phyloP scores from a whole-genome alignment of 2,888 invertebrate species.

The Tenthredo notha region DNA sequence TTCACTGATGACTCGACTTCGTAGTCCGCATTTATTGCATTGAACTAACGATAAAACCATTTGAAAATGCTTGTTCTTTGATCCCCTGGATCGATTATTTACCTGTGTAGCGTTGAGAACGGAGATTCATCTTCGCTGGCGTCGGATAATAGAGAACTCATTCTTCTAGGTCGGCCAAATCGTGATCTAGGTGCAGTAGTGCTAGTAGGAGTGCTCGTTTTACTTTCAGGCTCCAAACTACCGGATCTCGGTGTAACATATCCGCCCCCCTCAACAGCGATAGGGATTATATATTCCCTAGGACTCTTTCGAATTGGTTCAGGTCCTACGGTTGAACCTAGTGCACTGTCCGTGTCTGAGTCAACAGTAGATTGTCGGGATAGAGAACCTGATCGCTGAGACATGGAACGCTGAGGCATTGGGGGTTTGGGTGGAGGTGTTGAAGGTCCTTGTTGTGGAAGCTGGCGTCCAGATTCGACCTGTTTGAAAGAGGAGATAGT shows the following conservation, averaged over 20 bases:
- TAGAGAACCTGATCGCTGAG: constrained; percentile 78
- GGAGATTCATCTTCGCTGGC: constrained; percentile 81
- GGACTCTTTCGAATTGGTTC: constrained; percentile 94
- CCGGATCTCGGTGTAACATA: constrained; percentile 89
- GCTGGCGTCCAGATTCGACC: constrained; percentile 71
- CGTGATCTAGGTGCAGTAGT: constrained; percentile 78
- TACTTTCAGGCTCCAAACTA: constrained; percentile 87
- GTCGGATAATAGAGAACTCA: constrained; percentile 82
- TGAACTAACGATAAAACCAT: background rate
- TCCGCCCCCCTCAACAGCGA: constrained; percentile 94
- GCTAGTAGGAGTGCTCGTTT: constrained; percentile 81
- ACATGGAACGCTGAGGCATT: constrained; percentile 78
- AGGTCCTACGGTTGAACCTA: constrained; percentile 78
- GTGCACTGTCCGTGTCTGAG: constrained; percentile 85
- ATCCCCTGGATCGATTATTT: background rate
- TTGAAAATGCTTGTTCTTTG: background rate
- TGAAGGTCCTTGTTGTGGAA: constrained; percentile 75
- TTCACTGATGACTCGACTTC: background rate
- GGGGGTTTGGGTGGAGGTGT: constrained; percentile 79
- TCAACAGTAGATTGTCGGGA: constrained; percentile 85
- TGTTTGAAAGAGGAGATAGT: constrained; percentile 54
- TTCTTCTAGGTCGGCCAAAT: constrained; percentile 82
- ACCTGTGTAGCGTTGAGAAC: constrained; percentile 81
- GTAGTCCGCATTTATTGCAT: background rate
- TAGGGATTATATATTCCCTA: constrained; percentile 95